Evolutionary conservation across 2,797 vertebrate genomes (phyloP).

Genomic region (Acrossocheilus wenchowensis): DNA sequence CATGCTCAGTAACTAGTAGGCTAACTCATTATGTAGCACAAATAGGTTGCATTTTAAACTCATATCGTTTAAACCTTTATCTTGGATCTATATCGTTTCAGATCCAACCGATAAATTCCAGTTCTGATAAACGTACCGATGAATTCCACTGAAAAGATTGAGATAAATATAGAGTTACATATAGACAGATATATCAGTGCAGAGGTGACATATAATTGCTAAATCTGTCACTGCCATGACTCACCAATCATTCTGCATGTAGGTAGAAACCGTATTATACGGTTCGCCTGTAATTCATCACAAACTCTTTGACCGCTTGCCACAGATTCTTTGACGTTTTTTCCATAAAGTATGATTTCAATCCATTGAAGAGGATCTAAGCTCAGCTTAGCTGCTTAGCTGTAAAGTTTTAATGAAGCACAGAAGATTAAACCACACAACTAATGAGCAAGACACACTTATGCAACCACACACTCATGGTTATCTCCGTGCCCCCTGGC

Average conservation of each 20-base stretch:
- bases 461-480: slow-evolving; percentile 11
- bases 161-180: slow-evolving; percentile 9
- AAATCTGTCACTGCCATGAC: slow-evolving; percentile 14
- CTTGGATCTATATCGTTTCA: background rate
- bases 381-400: slow-evolving; percentile 20
- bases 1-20: background rate
- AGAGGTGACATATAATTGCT: background rate
- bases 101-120: background rate
- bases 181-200: background rate
- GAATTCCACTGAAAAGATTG: background rate
- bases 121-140: background rate
- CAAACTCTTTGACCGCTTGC: background rate
- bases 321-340: background rate
- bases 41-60: background rate
- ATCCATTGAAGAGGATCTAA: slow-evolving; percentile 25
- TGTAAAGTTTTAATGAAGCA: slow-evolving; percentile 23
- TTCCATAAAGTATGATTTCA: background rate
- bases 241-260: slow-evolving; percentile 15
- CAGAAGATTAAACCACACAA: slow-evolving; percentile 27
- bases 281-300: background rate
- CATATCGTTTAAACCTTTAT: background rate
- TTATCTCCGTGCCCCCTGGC: slow-evolving; percentile 18
- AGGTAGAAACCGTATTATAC: slow-evolving; percentile 5
- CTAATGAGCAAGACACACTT: slow-evolving; percentile 15
- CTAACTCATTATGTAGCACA: background rate